phyloP scores from a whole-genome alignment of 1,140 invertebrate genomes.

The Vanessa tameamea region DNA sequence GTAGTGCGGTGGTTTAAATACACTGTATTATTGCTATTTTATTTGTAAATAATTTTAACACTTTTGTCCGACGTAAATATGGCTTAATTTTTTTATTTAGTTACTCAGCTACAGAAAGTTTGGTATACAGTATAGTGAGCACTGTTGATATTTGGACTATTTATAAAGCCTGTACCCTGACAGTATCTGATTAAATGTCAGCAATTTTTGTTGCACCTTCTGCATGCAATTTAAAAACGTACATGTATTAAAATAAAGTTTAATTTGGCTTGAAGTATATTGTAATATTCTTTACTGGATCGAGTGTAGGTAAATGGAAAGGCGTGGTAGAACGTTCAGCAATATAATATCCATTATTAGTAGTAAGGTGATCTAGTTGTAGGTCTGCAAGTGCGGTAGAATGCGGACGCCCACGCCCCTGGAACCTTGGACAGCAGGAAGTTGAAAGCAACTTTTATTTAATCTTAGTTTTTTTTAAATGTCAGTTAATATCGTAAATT shows the following conservation, averaged over 20 bases:
- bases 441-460: constrained; percentile 55
- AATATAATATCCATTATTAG: constrained; percentile 70
- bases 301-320: constrained; percentile 64
- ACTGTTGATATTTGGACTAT: constrained; percentile 20
- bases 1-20: no score
- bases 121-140: background rate
- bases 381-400: constrained; percentile 61
- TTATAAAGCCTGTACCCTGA: constrained; percentile 27
- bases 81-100: no score
- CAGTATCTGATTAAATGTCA: constrained; percentile 38
- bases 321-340: constrained; percentile 65
- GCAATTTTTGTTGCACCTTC: constrained; percentile 18
- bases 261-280: constrained; percentile 1
- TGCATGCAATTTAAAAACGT: background rate
- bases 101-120: no score
- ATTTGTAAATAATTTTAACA: no score
- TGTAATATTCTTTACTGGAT: constrained; percentile 23
- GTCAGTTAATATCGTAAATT: background rate
- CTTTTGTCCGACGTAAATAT: no score
- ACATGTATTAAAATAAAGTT: background rate
- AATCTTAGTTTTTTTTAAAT: constrained; percentile 20
- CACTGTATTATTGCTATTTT: no score
- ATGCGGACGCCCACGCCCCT: constrained; percentile 74
- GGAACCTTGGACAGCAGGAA: constrained; percentile 62
- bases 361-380: constrained; percentile 73